phyloP scores from a whole-genome alignment of 2,797 vertebrate genomes.

The Brachymystax lenok region DNA sequence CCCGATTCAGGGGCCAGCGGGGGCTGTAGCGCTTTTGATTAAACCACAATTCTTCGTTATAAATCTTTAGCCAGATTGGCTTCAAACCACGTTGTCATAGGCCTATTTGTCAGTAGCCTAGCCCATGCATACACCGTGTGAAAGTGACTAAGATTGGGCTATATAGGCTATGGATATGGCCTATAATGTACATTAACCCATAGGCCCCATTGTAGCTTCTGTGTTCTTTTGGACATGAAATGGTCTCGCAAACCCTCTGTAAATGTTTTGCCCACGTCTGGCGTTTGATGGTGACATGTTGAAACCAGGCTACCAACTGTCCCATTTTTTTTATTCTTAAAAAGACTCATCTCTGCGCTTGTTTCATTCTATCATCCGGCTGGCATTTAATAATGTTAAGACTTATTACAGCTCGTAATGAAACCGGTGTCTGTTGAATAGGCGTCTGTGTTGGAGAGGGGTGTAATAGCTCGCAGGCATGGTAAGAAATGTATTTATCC shows the following conservation, averaged over 20 bases:
- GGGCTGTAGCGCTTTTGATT: neutral
- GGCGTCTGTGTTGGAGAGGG: slow-evolving; percentile 85
- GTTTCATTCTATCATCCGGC: slow-evolving; percentile 81
- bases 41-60: neutral
- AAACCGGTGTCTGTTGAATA: slow-evolving; percentile 87
- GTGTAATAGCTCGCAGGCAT: slow-evolving; percentile 90
- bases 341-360: slow-evolving; percentile 80
- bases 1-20: neutral
- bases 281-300: slow-evolving; percentile 69
- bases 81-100: neutral
- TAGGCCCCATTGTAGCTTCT: neutral
- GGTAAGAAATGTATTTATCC: slow-evolving; percentile 93
- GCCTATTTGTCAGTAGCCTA: neutral
- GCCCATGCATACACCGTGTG: neutral
- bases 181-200: neutral
- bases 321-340: slow-evolving; percentile 76
- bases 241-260: slow-evolving; percentile 26
- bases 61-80: neutral
- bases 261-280: slow-evolving; percentile 68
- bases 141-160: neutral
- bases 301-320: slow-evolving; percentile 71
- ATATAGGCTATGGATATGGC: neutral
- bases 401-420: slow-evolving; percentile 95
- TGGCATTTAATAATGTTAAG: slow-evolving; percentile 90
- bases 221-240: neutral